Conservation (phyloP, 2,888 invertebrate genomes). For the Hofmannophila pseudospretella region DNA sequence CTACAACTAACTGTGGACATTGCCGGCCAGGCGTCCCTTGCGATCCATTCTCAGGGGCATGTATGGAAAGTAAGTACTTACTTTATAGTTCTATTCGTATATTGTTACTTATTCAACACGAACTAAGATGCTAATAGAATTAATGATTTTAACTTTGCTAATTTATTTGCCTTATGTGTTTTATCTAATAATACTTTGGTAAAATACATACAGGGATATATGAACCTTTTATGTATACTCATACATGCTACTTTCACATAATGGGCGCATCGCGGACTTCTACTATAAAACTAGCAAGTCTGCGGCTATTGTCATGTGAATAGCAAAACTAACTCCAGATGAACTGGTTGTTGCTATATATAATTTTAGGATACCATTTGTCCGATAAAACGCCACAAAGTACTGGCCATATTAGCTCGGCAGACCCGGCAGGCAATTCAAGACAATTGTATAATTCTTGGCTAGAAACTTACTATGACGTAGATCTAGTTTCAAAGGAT, state of each 20-base stretch:
- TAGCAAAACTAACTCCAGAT: conserved; percentile 76
- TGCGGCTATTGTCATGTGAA: conserved; percentile 56
- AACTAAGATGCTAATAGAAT: conserved; percentile 8
- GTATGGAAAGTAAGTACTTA: conserved; percentile 86
- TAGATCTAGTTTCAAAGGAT: conserved; percentile 14
- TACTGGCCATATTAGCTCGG: conserved; percentile 68
- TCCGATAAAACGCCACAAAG: conserved; percentile 77
- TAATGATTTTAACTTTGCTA: conserved; percentile 8
- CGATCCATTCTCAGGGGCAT: conserved; percentile 88
- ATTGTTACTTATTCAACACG: conserved; percentile 7
- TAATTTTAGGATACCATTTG: conserved; percentile 65
- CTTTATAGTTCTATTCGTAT: too few species aligned
- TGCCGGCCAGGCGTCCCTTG: conserved; percentile 88
- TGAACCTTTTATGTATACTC: conserved; percentile 23
- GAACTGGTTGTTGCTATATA: conserved; percentile 75
- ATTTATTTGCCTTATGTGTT: conserved; percentile 17
- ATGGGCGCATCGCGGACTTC: conserved; percentile 46
- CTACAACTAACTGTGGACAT: conserved; percentile 80
- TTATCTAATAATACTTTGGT: conserved; percentile 13
- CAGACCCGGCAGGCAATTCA: conserved; percentile 64
- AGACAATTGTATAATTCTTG: conserved; percentile 21
- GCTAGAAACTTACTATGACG: conserved; percentile 13
- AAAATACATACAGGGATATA: conserved; percentile 15
- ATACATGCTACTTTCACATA: conserved; percentile 39
- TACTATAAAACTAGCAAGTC: conserved; percentile 58